A percentile compares a stretch with the other conserved stretches of the same genome.
Evolutionary conservation across 2,888 invertebrate genomes (phyloP).

Genomic region (Catocala fraxini): DNA sequence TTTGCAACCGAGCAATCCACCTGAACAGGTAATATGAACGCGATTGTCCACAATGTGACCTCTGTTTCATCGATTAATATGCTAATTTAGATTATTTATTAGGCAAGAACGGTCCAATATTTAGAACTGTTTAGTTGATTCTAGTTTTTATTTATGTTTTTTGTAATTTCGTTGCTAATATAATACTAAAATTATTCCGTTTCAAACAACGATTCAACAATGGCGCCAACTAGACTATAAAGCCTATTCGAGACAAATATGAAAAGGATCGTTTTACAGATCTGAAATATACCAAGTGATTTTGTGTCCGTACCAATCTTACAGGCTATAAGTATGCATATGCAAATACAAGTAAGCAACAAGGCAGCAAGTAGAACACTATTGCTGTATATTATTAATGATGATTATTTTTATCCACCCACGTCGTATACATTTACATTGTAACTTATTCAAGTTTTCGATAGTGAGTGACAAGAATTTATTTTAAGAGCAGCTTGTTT

Average conservation of each 20-base stretch:
- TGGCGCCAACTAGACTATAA: neutral
- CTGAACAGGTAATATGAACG: constrained; percentile 69
- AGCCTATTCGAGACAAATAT: too few relatives aligned
- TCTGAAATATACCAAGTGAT: too few relatives aligned
- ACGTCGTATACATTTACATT: constrained; percentile 15
- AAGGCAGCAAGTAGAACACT: constrained; percentile 12
- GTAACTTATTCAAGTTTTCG: constrained; percentile 11
- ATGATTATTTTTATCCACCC: constrained; percentile 14
- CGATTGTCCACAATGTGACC: constrained; percentile 74
- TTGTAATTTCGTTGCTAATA: constrained; percentile 26
- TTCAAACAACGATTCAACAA: neutral
- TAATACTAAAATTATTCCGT: constrained; percentile 23
- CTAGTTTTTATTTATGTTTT: constrained; percentile 38
- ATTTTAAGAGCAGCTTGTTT: constrained; percentile 7
- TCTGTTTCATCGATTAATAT: constrained; percentile 76
- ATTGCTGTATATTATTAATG: constrained; percentile 9
- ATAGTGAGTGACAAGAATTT: constrained; percentile 1
- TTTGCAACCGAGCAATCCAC: constrained; percentile 64
- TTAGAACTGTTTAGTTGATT: constrained; percentile 51
- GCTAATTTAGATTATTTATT: constrained; percentile 75
- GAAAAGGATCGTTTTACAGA: too few relatives aligned
- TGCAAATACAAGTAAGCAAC: constrained; percentile 2
- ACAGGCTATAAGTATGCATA: neutral
- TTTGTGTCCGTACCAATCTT: neutral
- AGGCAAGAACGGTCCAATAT: constrained; percentile 59